Evolutionary conservation across 2,888 invertebrate species (phyloP).

Genomic region (Sminthurides aquaticus): DNA sequence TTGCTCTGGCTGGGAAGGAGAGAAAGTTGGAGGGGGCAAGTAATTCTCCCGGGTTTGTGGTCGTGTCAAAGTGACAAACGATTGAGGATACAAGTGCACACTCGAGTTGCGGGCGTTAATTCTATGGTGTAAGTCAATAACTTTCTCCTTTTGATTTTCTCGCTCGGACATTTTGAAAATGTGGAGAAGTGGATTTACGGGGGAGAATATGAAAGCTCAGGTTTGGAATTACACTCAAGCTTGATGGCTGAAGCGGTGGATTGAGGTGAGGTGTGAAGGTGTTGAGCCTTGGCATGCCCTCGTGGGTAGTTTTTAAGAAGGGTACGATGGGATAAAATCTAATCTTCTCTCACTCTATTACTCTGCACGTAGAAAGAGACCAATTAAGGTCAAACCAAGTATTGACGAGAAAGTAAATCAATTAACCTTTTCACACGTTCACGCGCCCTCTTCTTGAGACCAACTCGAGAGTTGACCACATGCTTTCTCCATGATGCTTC

Average conservation of each 20-base stretch:
- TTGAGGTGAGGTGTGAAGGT: too few species aligned
- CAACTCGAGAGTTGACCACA: not conserved
- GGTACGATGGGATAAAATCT: not conserved
- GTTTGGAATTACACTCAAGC: too few species aligned
- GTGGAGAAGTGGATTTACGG: too few species aligned
- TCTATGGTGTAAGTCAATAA: not conserved
- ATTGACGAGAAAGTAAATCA: not conserved
- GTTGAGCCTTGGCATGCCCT: too few species aligned
- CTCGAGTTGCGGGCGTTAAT: not conserved
- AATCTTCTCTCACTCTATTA: not conserved
- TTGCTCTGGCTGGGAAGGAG: not conserved
- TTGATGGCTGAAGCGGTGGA: too few species aligned
- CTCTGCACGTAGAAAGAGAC: not conserved
- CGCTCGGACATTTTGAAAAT: too few species aligned
- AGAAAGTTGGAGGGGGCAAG: not conserved
- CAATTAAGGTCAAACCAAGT: not conserved
- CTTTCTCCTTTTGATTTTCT: not conserved
- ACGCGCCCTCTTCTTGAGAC: not conserved
- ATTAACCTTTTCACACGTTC: not conserved
- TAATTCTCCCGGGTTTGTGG: not conserved
- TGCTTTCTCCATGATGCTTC: too few species aligned
- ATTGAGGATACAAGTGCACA: not conserved
- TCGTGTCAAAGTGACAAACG: not conserved
- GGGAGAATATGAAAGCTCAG: too few species aligned
- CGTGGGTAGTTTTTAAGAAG: too few species aligned